A percentile compares a stretch with the other conserved stretches of the same genome.
Conservation (phyloP, 2,888 invertebrate genomes). For the Dinocampus coccinellae region DNA sequence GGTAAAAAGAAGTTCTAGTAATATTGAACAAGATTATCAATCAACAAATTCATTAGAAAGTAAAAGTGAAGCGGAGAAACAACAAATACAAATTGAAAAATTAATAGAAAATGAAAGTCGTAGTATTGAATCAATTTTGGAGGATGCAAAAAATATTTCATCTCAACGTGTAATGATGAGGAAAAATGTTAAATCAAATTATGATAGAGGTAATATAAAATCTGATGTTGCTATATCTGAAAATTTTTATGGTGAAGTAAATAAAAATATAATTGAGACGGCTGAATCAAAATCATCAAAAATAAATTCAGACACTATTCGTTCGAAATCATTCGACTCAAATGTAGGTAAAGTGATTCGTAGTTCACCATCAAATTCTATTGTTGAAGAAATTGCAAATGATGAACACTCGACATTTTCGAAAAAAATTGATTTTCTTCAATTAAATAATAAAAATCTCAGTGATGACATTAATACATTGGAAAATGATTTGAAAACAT, state of each 20-base stretch:
- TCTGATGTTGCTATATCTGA: neutral
- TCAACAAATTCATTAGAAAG: slow-evolving; percentile 39
- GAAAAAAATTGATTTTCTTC: slow-evolving; percentile 56
- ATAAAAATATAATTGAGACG: neutral
- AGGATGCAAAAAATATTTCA: slow-evolving; percentile 40
- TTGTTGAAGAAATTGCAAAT: slow-evolving; percentile 22
- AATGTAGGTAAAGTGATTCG: slow-evolving; percentile 18
- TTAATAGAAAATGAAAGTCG: slow-evolving; percentile 40
- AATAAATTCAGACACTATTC: slow-evolving; percentile 18
- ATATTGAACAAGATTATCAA: slow-evolving; percentile 23
- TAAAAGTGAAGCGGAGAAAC: slow-evolving; percentile 31
- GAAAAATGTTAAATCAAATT: neutral
- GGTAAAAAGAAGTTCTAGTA: slow-evolving; percentile 14
- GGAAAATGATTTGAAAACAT: slow-evolving; percentile 62
- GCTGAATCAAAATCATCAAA: neutral
- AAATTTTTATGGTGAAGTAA: neutral
- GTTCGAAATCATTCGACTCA: neutral
- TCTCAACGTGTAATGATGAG: neutral
- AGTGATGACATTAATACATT: slow-evolving; percentile 63
- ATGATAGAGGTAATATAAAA: neutral
- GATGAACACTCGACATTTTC: slow-evolving; percentile 47
- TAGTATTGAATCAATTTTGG: slow-evolving; percentile 49
- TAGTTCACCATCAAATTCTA: slow-evolving; percentile 7
- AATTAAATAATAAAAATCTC: slow-evolving; percentile 61
- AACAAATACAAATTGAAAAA: slow-evolving; percentile 7